Percentiles rank a stretch among this genome's conserved stretches.
These are phyloP conservation scores for Lomographa bimaculata DNA, from an alignment of 2,888 invertebrate genomes.

Conservation along the genomic window DNA sequence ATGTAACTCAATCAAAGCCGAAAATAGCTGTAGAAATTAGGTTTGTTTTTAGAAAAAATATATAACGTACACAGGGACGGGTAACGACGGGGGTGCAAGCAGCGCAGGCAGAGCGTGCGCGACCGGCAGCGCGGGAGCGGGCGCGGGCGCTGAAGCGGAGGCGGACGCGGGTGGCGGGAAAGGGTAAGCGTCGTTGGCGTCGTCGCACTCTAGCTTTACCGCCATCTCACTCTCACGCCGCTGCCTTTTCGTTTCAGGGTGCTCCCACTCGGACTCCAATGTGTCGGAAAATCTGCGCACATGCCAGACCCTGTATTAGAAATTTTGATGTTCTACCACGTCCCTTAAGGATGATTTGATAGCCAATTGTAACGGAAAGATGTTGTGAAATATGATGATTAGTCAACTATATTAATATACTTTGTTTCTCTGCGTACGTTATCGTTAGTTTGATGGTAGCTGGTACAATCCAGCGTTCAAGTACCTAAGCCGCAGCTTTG, in stretches of 20 bases:
- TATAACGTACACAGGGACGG: constrained; percentile 51
- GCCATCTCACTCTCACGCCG: constrained; percentile 85
- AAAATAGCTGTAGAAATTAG: too few species aligned
- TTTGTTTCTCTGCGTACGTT: too few species aligned
- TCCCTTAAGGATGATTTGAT: not conserved
- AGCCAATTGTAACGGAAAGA: constrained; percentile 4
- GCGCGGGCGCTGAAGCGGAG: constrained; percentile 42
- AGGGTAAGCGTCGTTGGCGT: constrained; percentile 87
- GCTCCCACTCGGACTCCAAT: constrained; percentile 73
- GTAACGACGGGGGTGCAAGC: constrained; percentile 36
- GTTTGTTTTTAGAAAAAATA: constrained; percentile 2
- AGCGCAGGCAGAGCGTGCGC: constrained; percentile 38
- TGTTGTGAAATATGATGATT: too few species aligned
- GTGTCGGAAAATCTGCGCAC: constrained; percentile 76
- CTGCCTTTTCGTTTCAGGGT: constrained; percentile 75
- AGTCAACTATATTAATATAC: too few species aligned
- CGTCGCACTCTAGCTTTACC: constrained; percentile 89
- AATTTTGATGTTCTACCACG: constrained; percentile 17
- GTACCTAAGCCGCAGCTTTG: too few species aligned
- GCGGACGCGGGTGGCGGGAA: constrained; percentile 77
- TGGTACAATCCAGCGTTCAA: too few species aligned
- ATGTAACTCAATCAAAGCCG: too few species aligned
- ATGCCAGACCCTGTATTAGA: constrained; percentile 44
- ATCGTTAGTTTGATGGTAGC: too few species aligned
- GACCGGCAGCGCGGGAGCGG: constrained; percentile 61